phyloP scores from a whole-genome alignment of 2,113 vertebrate genomes.

The Cacatua alba region DNA sequence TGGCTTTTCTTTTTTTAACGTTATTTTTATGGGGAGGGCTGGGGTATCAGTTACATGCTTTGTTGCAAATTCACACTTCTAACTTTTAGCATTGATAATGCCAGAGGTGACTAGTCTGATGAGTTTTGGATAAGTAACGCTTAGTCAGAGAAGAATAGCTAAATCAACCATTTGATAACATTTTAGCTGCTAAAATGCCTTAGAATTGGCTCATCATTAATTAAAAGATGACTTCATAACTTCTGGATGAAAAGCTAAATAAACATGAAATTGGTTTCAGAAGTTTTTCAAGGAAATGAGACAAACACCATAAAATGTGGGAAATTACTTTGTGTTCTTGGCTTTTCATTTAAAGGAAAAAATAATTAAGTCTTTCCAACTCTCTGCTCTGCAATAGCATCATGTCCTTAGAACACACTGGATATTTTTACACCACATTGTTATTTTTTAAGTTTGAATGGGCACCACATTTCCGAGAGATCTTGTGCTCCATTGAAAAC shows the following conservation, averaged over 20 bases:
- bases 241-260: neutral
- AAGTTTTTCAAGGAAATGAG: neutral
- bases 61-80: neutral
- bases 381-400: neutral
- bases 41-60: neutral
- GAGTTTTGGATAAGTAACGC: neutral
- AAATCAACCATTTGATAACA: neutral
- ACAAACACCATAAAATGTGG: neutral
- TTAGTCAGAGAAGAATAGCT: neutral
- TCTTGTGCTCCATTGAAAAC: neutral
- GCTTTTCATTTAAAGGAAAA: neutral
- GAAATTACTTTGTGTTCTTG: neutral
- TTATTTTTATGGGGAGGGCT: neutral
- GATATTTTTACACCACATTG: neutral
- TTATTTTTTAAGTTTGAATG: conserved; percentile 9
- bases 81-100: neutral
- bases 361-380: neutral
- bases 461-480: neutral
- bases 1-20: neutral
- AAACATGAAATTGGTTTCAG: neutral
- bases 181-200: neutral
- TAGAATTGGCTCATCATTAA: neutral
- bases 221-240: neutral
- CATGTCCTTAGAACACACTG: neutral
- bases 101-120: neutral